Base-by-base conservation (phyloP, 1,140 invertebrate genomes). In the Linepithema humile region DNA sequence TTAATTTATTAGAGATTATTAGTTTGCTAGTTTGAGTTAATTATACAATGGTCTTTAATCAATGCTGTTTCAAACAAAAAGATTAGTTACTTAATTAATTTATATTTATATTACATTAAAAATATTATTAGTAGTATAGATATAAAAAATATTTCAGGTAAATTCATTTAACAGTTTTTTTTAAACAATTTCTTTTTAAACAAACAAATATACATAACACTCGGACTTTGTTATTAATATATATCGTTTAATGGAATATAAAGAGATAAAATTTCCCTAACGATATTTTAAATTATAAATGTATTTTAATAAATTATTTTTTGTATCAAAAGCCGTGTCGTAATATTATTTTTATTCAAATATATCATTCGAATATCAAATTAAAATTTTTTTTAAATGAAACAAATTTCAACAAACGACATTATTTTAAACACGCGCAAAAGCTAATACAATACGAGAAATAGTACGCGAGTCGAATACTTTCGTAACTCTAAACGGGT, bases 1-100 rank as follows among this genome's bases (percentile, higher is more conserved):
- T 59, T 45, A 60, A 74, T 60, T 74, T 40, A 73, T 59, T 35
- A 73, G n/a, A 40, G 17, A 40, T 26, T n/a, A 55, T 57, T 29
- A 73, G 23, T 29, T 40, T 2, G 4, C 4, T 15, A 57, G 15
- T 4, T 4, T 29, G 29, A 48, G 1, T n/a, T 29, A 29, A 50
- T 69, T 50, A 50, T 32, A 32, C 29, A 5, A n/a, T 17, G 5
- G 7, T 60, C 9, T 60, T 60, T 60, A 60, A 60, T 60, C 5
- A 26, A 57, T 26, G 23, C 12, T 10, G 12, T 60, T 6, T 62
- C 23, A 50, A 50, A 26, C 43, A 43, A 65, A 7, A 40, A 57
- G n/a, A 57, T 40, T 23, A 62, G 10, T 26, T n/a, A 48, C 6
- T 29, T 48, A 55, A 69, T 69, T 45, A 48, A n/a, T 10, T 67